Conservation (phyloP, 2,888 invertebrate species). For the Morinoia aosen region DNA sequence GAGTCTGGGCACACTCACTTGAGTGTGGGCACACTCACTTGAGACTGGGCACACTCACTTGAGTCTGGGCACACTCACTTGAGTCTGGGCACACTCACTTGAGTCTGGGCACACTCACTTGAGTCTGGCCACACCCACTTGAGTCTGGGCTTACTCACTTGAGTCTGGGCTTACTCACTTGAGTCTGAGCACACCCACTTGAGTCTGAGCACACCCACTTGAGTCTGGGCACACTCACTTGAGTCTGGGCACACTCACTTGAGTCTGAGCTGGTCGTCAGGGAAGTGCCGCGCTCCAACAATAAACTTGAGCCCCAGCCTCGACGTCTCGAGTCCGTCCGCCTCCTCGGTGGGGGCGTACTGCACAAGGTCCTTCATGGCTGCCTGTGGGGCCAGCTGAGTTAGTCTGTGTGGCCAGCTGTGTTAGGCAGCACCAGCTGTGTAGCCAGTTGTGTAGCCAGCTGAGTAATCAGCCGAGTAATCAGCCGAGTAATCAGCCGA, state of each 20-base stretch:
- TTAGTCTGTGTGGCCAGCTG: constrained; percentile 50
- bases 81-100: neutral
- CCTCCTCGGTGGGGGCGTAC: constrained; percentile 64
- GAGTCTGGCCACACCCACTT: neutral
- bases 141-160: constrained; percentile 55
- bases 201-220: constrained; percentile 75
- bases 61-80: too few species aligned
- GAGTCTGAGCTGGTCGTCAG: constrained; percentile 76
- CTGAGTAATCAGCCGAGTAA: constrained; percentile 57
- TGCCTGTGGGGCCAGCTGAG: constrained; percentile 55
- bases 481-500: too few species aligned
- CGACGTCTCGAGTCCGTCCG: constrained; percentile 69
- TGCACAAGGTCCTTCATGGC: constrained; percentile 58
- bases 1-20: too few species aligned
- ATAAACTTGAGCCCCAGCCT: constrained; percentile 75
- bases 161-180: constrained; percentile 73
- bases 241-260: constrained; percentile 55
- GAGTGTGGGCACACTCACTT: too few species aligned
- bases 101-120: neutral
- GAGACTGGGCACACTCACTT: too few species aligned
- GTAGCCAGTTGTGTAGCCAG: neutral
- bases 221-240: constrained; percentile 73
- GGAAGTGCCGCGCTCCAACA: constrained; percentile 74
- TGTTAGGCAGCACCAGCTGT: constrained; percentile 59
- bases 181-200: constrained; percentile 55